Conservation (phyloP, 2,113 vertebrate genomes). For the Gadus macrocephalus region DNA sequence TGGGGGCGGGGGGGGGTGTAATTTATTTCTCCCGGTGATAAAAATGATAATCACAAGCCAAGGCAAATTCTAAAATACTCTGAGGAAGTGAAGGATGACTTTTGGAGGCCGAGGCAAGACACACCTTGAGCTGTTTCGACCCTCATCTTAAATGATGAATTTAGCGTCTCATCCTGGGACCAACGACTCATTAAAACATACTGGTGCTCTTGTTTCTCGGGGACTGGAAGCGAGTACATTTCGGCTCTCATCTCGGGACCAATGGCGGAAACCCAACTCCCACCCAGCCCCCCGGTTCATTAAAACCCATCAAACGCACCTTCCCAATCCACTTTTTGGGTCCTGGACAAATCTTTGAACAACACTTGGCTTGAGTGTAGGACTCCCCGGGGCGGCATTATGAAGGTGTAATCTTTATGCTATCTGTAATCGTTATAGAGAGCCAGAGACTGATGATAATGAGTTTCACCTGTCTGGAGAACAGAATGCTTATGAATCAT, state of each 20-base stretch:
- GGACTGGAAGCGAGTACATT: slow-evolving; percentile 35
- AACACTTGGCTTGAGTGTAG: slow-evolving; percentile 31
- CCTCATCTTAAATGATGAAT: slow-evolving; percentile 47
- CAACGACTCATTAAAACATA: slow-evolving; percentile 48
- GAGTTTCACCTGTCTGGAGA: slow-evolving; percentile 60
- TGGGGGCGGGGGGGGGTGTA: too few relatives aligned
- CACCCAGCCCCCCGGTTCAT: slow-evolving; percentile 21
- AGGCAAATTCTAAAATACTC: slow-evolving; percentile 6
- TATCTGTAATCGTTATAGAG: slow-evolving; percentile 63
- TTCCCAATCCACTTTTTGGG: slow-evolving; percentile 36
- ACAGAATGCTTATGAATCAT: slow-evolving; percentile 57
- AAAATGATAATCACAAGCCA: too few relatives aligned
- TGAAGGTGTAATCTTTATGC: slow-evolving; percentile 41
- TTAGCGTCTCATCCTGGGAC: slow-evolving; percentile 30
- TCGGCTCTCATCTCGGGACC: slow-evolving; percentile 18
- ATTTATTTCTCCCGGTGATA: too few relatives aligned
- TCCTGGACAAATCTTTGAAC: slow-evolving; percentile 43
- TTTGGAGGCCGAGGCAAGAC: slow-evolving; percentile 39
- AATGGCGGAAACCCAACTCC: slow-evolving; percentile 25
- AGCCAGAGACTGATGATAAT: slow-evolving; percentile 56
- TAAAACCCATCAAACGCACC: slow-evolving; percentile 36
- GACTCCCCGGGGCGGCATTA: slow-evolving; percentile 52
- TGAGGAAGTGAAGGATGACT: slow-evolving; percentile 38
- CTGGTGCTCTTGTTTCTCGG: slow-evolving; percentile 27
- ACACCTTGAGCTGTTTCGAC: slow-evolving; percentile 40